Conservation (phyloP, 2,113 vertebrate species). For the Drymodes brunneopygia region DNA sequence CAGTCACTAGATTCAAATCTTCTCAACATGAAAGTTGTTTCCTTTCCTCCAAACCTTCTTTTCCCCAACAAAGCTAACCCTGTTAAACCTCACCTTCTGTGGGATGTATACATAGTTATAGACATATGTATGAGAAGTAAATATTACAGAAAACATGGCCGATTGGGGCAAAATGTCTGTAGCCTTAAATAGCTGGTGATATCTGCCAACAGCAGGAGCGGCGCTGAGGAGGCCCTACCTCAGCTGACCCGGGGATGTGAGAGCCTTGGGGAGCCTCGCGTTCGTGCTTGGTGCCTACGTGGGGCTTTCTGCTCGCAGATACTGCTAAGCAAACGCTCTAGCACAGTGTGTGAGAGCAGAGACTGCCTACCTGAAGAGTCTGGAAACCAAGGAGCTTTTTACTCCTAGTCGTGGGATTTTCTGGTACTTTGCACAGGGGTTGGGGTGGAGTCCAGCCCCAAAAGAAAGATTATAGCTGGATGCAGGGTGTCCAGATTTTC, state of each 20-base stretch:
- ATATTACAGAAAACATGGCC: constrained; percentile 42
- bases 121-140: constrained; percentile 57
- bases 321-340: background rate
- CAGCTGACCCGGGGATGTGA: background rate
- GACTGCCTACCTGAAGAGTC: background rate
- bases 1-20: constrained; percentile 59
- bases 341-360: rapidly evolving
- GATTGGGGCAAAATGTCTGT: constrained; percentile 46
- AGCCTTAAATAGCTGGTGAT: constrained; percentile 30
- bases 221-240: background rate
- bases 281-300: background rate
- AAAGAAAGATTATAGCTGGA: background rate
- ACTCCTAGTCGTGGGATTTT: background rate
- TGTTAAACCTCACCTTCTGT: constrained; percentile 68
- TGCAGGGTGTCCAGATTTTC: background rate
- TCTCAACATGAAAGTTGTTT: constrained; percentile 56
- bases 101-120: constrained; percentile 64
- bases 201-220: constrained; percentile 12
- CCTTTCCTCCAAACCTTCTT: constrained; percentile 59
- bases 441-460: background rate
- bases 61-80: constrained; percentile 63
- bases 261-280: background rate
- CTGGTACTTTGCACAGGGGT: background rate
- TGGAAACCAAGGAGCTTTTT: background rate
- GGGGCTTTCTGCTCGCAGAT: background rate